Conservation (phyloP, 2,113 vertebrate genomes). For the Morphnarchus princeps region DNA sequence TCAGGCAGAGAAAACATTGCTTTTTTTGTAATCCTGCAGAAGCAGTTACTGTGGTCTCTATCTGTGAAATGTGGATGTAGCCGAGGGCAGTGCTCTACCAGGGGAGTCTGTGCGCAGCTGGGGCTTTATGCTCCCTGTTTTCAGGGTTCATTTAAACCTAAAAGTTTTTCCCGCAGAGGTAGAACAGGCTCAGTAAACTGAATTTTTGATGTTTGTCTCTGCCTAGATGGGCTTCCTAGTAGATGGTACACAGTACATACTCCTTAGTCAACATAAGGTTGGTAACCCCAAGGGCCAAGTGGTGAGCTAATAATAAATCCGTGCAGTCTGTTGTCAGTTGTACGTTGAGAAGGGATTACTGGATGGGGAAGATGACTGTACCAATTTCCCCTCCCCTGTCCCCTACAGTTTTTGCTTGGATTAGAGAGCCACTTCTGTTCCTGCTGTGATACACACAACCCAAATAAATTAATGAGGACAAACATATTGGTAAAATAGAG, state of each 20-base stretch:
- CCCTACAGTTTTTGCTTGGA: background rate
- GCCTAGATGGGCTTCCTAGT: background rate
- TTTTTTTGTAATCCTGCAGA: background rate
- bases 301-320: background rate
- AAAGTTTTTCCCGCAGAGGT: background rate
- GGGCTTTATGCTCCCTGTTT: background rate
- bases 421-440: background rate
- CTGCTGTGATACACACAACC: background rate
- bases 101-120: background rate
- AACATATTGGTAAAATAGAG: background rate
- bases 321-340: background rate
- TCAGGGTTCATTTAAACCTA: background rate
- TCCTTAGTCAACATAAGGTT: background rate
- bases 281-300: background rate
- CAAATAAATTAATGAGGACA: conserved; percentile 11
- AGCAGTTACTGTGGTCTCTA: background rate
- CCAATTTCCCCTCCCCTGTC: background rate
- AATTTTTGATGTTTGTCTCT: background rate
- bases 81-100: background rate
- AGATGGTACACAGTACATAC: background rate
- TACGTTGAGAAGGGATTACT: background rate
- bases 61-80: background rate
- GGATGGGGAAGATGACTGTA: background rate
- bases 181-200: background rate
- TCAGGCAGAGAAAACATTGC: background rate